Evolutionary conservation across 30 jellyfish, hydroid and myxozoan species (phyloP).

Genomic region (Sanderia malayensis): DNA sequence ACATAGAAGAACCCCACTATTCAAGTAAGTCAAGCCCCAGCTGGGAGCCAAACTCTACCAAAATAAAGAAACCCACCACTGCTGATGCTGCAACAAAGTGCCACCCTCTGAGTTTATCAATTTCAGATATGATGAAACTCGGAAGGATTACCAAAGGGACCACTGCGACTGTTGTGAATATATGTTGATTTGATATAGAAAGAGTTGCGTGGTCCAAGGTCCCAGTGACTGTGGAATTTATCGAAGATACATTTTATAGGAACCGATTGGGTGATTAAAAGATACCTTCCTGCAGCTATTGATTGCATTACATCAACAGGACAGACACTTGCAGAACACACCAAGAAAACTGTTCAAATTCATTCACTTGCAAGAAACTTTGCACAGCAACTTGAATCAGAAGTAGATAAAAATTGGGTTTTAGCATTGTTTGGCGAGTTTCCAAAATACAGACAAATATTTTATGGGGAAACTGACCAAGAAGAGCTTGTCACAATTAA

Average conservation of each 20-base stretch:
- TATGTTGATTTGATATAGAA: not conserved
- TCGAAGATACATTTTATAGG: not conserved
- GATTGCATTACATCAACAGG: not conserved
- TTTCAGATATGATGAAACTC: not conserved
- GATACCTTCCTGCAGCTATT: not conserved
- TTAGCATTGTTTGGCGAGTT: not conserved
- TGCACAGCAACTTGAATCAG: not conserved
- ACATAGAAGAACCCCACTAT: no score
- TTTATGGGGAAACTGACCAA: not conserved
- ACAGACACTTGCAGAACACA: not conserved
- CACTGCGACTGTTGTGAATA: not conserved
- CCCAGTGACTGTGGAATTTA: not conserved
- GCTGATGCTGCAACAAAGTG: not conserved
- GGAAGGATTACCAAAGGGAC: not conserved
- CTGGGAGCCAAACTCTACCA: no score
- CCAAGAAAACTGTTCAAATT: not conserved
- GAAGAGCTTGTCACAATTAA: not conserved
- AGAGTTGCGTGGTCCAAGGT: not conserved
- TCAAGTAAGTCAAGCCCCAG: no score
- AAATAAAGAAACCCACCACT: no score
- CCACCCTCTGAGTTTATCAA: not conserved
- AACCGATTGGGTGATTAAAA: not conserved
- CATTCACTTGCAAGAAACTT: not conserved
- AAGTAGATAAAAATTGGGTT: no score
- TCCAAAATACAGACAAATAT: not conserved